Base-by-base conservation (phyloP, 1,140 invertebrate species). In the Caenorhabditis briggsae region DNA sequence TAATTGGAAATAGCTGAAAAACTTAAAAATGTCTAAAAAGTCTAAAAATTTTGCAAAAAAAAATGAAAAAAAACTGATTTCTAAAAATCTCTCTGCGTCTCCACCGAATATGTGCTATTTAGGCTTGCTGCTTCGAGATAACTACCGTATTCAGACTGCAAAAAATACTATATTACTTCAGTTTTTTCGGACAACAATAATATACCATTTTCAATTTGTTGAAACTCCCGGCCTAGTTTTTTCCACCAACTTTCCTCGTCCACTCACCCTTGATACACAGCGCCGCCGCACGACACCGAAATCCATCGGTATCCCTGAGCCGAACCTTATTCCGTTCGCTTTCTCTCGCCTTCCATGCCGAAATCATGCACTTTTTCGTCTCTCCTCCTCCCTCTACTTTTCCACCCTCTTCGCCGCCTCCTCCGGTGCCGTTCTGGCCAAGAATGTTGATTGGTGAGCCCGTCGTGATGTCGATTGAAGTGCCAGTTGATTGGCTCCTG, bases 261-360 rank as follows among this genome's bases (percentile, higher is more conserved):
- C 56, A n/a, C 70, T 11, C 53, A 86, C 85, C 85, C 82, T 84
- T 65, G n/a, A 87, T 82, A 41, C 86, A 87, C 3, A 87, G 84
- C 6, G 61, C 82, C 9, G 86, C 86, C 11, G 86, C 61, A 6
- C 86, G 64, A 8, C 84, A 55, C 9, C 86, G 64, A 55, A 65
- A 87, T 9, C 86, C 83, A 2, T 87, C 86, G 9, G 61, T 70
- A 46, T 84, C 86, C 12, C 86, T 23, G 16, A 84, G 53, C 0
- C 65, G 25, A 50, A 59, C 83, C 43, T 65, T 84, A 20, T 64
- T 59, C 33, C 46, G 48, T n/a, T 64, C 83, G 18, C 83, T 84
- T 20, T 84, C 83, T 65, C 83, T 64, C n/a, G 56, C 43, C 41
- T 53, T 84, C 59, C 83, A 65, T 59, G 41, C 58, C 9, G 56